Evolutionary conservation across 2,113 vertebrate species (phyloP).

Genomic region (Phainopepla nitens): DNA sequence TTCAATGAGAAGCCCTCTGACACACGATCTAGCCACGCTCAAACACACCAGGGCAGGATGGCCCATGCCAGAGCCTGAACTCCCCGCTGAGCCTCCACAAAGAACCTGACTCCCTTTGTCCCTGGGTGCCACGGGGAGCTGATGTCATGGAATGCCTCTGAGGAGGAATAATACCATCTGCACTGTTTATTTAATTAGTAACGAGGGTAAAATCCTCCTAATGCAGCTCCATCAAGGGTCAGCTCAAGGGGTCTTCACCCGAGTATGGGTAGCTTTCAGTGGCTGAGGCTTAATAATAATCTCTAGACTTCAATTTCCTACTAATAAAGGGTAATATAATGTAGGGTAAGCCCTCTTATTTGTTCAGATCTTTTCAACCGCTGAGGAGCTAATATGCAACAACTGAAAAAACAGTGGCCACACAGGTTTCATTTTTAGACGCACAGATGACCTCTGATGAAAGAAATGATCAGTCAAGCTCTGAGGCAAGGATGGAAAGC

Average conservation of each 20-base stretch:
- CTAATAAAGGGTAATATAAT: slow-evolving; percentile 78
- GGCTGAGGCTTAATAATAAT: slow-evolving; percentile 73
- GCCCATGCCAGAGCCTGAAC: slow-evolving; percentile 17
- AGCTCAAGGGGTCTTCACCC: slow-evolving; percentile 3
- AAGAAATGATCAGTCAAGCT: slow-evolving; percentile 56
- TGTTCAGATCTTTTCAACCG: slow-evolving; percentile 69
- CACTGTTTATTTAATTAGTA: slow-evolving; percentile 72
- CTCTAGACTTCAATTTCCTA: slow-evolving; percentile 76
- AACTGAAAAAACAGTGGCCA: slow-evolving; percentile 85
- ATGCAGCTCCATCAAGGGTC: slow-evolving; percentile 64
- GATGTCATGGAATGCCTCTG: slow-evolving; percentile 64
- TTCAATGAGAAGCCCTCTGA: slow-evolving; percentile 22
- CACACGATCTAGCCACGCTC: slow-evolving; percentile 10
- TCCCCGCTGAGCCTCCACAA: not conserved
- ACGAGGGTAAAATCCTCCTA: slow-evolving; percentile 61
- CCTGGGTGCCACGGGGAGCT: not conserved
- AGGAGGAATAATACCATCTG: slow-evolving; percentile 59
- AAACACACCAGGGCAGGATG: slow-evolving; percentile 14
- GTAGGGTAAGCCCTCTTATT: slow-evolving; percentile 72
- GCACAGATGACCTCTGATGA: slow-evolving; percentile 62
- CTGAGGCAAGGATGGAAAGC: slow-evolving; percentile 12
- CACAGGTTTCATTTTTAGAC: slow-evolving; percentile 64
- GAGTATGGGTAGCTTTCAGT: slow-evolving; percentile 37
- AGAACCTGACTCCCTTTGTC: slow-evolving; percentile 61
- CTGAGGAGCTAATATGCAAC: slow-evolving; percentile 79